Evolutionary conservation across 2,888 invertebrate species (phyloP).

Genomic region (Volucella inflata): DNA sequence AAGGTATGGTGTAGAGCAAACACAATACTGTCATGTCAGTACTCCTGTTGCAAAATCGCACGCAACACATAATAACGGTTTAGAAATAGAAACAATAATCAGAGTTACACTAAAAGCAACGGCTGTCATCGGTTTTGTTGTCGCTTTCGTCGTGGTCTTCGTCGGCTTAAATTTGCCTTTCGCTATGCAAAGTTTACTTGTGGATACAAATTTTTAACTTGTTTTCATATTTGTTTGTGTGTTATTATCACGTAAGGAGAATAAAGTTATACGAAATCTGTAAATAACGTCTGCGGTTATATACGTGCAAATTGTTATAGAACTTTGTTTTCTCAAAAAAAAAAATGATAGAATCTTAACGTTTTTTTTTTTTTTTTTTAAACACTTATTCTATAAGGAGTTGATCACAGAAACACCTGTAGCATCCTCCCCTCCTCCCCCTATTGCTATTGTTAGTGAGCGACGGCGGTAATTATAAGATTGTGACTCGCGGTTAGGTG

Average conservation of each 20-base stretch:
- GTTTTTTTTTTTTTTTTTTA: no score
- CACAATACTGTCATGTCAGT: conserved; percentile 65
- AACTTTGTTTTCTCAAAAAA: no score
- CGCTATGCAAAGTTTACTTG: conserved; percentile 5
- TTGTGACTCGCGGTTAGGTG: conserved; percentile 5
- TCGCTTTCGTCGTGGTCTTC: conserved; percentile 8
- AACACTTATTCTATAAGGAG: neutral
- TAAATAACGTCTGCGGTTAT: no score
- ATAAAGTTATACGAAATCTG: no score
- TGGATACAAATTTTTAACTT: no score
- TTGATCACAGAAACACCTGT: conserved; percentile 43
- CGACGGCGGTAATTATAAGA: neutral
- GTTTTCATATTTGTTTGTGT: no score
- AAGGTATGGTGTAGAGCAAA: conserved; percentile 52
- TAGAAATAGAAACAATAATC: conserved; percentile 50
- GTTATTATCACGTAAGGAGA: no score
- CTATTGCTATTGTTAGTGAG: neutral
- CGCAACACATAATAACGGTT: conserved; percentile 68
- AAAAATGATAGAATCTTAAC: conserved; percentile 1
- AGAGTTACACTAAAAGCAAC: conserved; percentile 18
- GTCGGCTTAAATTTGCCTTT: conserved; percentile 12
- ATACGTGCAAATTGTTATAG: no score
- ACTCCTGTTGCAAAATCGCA: conserved; percentile 67
- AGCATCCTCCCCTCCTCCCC: conserved; percentile 7
- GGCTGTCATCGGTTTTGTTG: conserved; percentile 17